Percentiles rank a stretch among this genome's conserved stretches.
Conservation (phyloP, 2,113 vertebrate species). For the Semnornis frantzii region DNA sequence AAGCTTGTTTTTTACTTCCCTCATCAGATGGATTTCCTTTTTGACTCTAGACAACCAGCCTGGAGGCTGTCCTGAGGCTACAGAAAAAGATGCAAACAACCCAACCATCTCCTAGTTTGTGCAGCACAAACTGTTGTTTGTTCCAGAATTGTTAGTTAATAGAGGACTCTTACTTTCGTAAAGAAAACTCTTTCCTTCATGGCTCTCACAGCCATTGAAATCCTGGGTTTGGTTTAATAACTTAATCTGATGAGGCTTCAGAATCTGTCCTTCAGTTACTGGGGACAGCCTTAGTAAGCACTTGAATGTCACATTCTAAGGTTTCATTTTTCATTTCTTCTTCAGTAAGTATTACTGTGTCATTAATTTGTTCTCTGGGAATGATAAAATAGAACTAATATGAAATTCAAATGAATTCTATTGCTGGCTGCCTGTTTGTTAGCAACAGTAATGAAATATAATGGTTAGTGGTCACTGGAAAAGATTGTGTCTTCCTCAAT, state of each 20-base stretch:
- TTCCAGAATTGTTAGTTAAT: neutral
- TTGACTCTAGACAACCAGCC: neutral
- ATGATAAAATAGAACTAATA: slow-evolving; percentile 41
- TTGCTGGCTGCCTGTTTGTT: slow-evolving; percentile 34
- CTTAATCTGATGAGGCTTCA: neutral
- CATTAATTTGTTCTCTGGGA: slow-evolving; percentile 37
- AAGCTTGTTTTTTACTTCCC: neutral
- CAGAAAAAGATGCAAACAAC: neutral
- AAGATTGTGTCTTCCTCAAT: neutral
- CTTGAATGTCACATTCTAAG: neutral
- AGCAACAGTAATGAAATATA: slow-evolving; percentile 40
- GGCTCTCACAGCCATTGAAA: neutral
- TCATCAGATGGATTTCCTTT: neutral
- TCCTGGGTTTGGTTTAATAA: neutral
- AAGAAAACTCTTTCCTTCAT: neutral
- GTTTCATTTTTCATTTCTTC: slow-evolving; percentile 34
- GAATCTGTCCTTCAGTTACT: neutral
- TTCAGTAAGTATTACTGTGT: slow-evolving; percentile 22
- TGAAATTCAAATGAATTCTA: slow-evolving; percentile 49
- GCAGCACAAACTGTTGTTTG: neutral
- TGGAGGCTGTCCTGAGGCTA: neutral
- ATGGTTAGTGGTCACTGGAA: neutral
- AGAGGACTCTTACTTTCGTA: neutral
- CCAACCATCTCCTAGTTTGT: neutral
- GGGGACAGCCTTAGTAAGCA: neutral